Evolutionary conservation across 2,797 vertebrate species (phyloP), one percentile per base, ranked within the genome.

Genomic region (Oceanodroma leucorhoa): DNA sequence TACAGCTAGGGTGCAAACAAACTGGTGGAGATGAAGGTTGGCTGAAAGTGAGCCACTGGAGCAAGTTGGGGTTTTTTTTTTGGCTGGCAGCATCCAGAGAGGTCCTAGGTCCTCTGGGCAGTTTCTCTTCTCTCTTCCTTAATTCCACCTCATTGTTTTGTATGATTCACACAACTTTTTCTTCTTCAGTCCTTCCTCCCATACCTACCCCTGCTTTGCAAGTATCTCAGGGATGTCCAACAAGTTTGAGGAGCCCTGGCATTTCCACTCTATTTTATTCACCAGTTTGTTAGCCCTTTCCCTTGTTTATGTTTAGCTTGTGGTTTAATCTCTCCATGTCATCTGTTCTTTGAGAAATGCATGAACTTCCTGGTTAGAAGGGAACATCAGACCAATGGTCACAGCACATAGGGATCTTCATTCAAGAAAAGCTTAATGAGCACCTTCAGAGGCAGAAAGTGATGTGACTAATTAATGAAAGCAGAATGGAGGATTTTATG

Each of bases 401-500:
- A 34, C 51, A 90, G 70, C 66, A 95, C 53, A 54, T 11, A 46
- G 61, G 61, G 24, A n/a, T 67, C 70, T 91, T 90, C 81, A 69
- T 36, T 90, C 82, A 90, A 67, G 70, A 43, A 87, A 71, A 79
- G 32, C 79, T 90, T 93, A 60, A 73, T 70, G 77, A 96, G 67
- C 86, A 60, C 83, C 88, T 89, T 94, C 55, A 73, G 69, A 85
- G 69, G 82, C 50, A 81, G 88, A 70, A 85, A 71, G 50, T 48
- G 82, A 78, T 62, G 41, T 54, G 26, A 71, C 27, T 93, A 67
- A 85, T 87, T 67, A 92, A 76, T 64, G 66, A 75, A 61, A 66
- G 83, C 45, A 75, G 71, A 72, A 30, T 26, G 61, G 55, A 81
- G 46, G 46, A 38, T 18, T 66, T 81, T 79, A 15, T 61, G 19